phyloP scores from a whole-genome alignment of 2,888 invertebrate genomes.

The Watsonalla binaria region DNA sequence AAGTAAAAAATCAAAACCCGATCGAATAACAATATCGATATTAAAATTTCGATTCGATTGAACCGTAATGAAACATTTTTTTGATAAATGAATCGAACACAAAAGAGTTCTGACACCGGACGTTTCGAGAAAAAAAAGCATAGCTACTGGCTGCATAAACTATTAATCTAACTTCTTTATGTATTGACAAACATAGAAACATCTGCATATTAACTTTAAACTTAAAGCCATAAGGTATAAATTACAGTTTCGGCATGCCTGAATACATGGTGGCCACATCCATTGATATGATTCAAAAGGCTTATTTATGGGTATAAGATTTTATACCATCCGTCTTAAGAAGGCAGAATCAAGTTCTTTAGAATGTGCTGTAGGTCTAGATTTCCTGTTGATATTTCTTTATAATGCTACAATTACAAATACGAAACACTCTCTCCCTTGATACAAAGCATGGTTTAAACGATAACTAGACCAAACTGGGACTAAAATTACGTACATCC shows the following conservation, averaged over 20 bases:
- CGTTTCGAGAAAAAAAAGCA: slow-evolving; percentile 33
- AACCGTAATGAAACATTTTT: slow-evolving; percentile 36
- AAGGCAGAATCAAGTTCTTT: no score
- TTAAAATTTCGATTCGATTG: slow-evolving; percentile 45
- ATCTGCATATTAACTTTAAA: background rate
- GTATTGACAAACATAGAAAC: slow-evolving; percentile 19
- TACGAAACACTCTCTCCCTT: no score
- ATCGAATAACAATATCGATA: slow-evolving; percentile 56
- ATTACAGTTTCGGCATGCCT: slow-evolving; percentile 2
- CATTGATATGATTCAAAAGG: slow-evolving; percentile 2
- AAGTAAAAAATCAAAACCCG: slow-evolving; percentile 31
- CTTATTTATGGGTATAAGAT: slow-evolving; percentile 7
- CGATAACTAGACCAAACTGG: no score
- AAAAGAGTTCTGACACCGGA: slow-evolving; percentile 44
- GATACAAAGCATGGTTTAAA: no score
- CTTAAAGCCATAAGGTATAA: slow-evolving; percentile 3
- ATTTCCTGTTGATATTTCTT: no score
- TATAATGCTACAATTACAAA: no score
- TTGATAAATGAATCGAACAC: slow-evolving; percentile 60
- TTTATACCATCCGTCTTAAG: background rate
- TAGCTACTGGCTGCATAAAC: slow-evolving; percentile 58
- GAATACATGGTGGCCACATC: background rate
- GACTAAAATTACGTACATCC: no score
- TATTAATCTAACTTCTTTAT: slow-evolving; percentile 64
- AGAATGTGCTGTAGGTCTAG: no score